A percentile compares a stretch with the other conserved stretches of the same genome.
Conservation (phyloP, 2,113 vertebrate genomes). For the Meles meles region DNA sequence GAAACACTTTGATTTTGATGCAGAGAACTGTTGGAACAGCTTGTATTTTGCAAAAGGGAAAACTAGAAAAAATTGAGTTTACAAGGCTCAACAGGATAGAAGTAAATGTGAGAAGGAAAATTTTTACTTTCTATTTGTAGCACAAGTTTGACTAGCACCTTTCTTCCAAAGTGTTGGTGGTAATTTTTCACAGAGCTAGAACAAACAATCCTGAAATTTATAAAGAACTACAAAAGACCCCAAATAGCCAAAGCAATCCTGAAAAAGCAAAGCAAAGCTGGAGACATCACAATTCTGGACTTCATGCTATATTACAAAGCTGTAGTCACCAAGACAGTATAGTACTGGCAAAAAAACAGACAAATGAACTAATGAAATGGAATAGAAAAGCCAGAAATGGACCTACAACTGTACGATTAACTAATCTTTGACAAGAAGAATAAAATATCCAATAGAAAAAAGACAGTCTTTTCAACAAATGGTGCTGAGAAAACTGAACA, state of each 20-base stretch:
- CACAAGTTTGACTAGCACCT: neutral
- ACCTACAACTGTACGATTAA: neutral
- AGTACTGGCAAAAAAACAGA: neutral
- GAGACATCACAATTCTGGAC: neutral
- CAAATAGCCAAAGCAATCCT: neutral
- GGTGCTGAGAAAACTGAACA: no score
- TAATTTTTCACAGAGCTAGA: neutral
- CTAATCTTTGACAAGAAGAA: neutral
- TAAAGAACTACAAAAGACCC: neutral
- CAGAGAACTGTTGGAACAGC: conserved; percentile 17
- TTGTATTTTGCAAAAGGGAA: conserved; percentile 35
- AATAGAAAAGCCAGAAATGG: neutral
- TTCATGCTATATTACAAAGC: neutral
- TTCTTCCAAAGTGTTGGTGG: neutral
- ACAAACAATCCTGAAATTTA: neutral
- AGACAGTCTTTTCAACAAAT: no score
- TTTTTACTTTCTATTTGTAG: conserved; percentile 14
- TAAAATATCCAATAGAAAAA: neutral
- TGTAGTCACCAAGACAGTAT: neutral
- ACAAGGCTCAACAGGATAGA: neutral
- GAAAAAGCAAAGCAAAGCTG: neutral
- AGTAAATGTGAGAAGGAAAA: conserved; percentile 4
- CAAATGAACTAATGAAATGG: neutral
- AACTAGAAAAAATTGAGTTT: neutral
- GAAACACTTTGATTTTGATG: neutral